Percentiles rank a stretch among this genome's conserved stretches.
Evolutionary conservation across 92 coral and sea anemone species (phyloP).

Genomic region (Porites lobata): DNA sequence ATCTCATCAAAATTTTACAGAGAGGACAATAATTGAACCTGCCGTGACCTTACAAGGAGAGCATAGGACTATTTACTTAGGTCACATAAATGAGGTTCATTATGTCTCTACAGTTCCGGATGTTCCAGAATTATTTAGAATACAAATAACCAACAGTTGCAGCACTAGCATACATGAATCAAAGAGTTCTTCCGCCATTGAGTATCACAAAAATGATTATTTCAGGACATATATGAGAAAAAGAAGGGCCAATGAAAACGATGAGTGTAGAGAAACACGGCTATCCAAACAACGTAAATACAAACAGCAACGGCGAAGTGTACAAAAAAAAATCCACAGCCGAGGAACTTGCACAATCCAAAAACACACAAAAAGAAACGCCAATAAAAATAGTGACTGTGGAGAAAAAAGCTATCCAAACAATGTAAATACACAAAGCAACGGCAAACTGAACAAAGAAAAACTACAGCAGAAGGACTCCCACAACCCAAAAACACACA

Average conservation of each 20-base stretch:
- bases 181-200: not conserved
- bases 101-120: conserved; percentile 11
- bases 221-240: not conserved
- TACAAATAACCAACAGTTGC: too few relatives aligned
- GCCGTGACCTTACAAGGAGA: not conserved
- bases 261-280: not conserved
- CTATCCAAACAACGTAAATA: too few relatives aligned
- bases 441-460: too few relatives aligned
- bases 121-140: too few relatives aligned
- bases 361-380: not conserved
- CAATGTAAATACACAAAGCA: too few relatives aligned
- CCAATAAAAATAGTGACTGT: too few relatives aligned
- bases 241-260: not conserved
- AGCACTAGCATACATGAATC: too few relatives aligned
- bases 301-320: not conserved
- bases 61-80: not conserved
- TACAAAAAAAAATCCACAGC: not conserved
- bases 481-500: too few relatives aligned
- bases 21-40: not conserved
- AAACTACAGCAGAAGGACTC: too few relatives aligned
- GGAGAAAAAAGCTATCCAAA: too few relatives aligned
- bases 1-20: not conserved
- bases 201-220: not conserved
- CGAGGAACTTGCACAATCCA: not conserved
- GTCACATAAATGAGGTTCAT: not conserved